phyloP scores from a whole-genome alignment of 2,113 vertebrate genomes.

The Sciurus niger region DNA sequence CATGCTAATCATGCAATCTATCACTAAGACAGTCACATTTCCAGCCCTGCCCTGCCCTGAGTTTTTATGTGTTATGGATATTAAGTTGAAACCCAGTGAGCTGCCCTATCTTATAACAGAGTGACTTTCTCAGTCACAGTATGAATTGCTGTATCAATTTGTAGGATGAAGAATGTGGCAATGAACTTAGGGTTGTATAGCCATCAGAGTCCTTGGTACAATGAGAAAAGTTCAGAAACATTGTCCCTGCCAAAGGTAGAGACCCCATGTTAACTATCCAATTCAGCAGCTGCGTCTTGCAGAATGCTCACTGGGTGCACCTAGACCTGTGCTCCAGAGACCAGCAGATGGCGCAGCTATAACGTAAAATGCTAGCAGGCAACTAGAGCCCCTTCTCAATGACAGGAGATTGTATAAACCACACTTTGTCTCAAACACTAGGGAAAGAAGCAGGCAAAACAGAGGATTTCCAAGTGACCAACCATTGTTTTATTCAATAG shows the following conservation, averaged over 20 bases:
- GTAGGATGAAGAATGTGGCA: not conserved
- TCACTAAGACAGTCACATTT: too few species aligned
- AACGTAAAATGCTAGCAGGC: not conserved
- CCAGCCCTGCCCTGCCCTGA: too few species aligned
- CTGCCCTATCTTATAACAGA: not conserved
- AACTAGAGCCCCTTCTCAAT: not conserved
- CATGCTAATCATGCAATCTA: too few species aligned
- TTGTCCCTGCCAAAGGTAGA: not conserved
- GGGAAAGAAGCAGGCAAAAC: not conserved
- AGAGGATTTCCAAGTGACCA: not conserved
- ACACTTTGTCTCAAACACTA: not conserved
- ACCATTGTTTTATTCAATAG: constrained; percentile 15
- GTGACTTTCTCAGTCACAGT: not conserved
- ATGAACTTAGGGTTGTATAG: not conserved
- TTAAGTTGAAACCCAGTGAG: not conserved
- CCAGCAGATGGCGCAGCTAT: constrained; percentile 12
- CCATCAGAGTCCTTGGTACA: not conserved
- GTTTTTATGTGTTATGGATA: not conserved
- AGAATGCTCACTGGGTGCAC: not conserved
- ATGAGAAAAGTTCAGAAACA: not conserved
- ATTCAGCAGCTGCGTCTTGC: not conserved
- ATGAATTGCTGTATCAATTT: not conserved
- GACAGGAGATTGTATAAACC: not conserved
- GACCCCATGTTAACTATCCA: not conserved
- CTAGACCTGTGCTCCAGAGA: not conserved